Evolutionary conservation across 2,888 invertebrate genomes (phyloP), one percentile per base, ranked within the genome.

Genomic region (Ormia ochracea): DNA sequence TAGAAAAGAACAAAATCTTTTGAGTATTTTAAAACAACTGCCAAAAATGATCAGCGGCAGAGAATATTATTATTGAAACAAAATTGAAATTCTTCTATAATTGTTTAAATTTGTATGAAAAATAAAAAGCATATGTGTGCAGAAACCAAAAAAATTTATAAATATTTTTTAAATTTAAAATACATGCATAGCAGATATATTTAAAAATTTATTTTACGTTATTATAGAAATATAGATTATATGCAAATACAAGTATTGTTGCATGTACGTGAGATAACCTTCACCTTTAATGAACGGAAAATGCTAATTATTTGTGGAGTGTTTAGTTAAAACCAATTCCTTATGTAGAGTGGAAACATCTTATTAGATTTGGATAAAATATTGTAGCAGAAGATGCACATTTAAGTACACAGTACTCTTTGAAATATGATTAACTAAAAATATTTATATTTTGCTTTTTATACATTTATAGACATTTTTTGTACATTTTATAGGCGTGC

Each of bases 11-110:
- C 21, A 28, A 31, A 43, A 31, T 21, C 19, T 19, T 7, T 43
- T 68, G 41, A 31, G 23, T 54, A 10, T 43, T 54, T 68, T 21
- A 31, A 28, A 31, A 54, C 66, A 68, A 33, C 31, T 68, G 68
- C 68, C 56, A 68, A 68, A 65, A 65, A 17, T 48, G 36, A 23
- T 43, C 5, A 6, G 21, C 21, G 21, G 31, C 3, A 31, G 17
- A 28, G 9, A 26, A 26, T 14, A 23, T 21, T 36, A 70, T 41
- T 70, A 54, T 41, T 38, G n/a, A 41, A 50, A 70, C 28, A 41
- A 50, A 36, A 59, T 50, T 38, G 19, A 65, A 38, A 65, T 12
- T 31, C 7, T 6, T 41, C 26, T 28, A 54, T 28, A 28, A 23
- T 52, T 65, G 19, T 26, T 65, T 26, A 23, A 36, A 17, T 26